phyloP scores from a whole-genome alignment of 2,797 vertebrate genomes.

The Perodicticus potto region DNA sequence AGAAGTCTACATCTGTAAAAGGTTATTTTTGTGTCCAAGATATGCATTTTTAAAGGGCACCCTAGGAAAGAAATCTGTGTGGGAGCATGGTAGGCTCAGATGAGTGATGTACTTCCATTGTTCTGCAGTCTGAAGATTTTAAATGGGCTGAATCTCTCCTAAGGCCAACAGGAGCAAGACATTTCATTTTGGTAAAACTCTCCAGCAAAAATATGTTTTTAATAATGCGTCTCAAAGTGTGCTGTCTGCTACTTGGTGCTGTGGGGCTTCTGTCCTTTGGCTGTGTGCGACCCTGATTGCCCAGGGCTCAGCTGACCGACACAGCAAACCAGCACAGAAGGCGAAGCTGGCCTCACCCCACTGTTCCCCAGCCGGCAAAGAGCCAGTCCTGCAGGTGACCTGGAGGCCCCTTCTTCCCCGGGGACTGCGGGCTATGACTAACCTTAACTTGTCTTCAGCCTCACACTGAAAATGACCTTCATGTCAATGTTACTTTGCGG shows the following conservation, averaged over 20 bases:
- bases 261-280: not conserved
- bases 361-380: not conserved
- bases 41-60: not conserved
- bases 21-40: not conserved
- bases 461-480: not conserved
- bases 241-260: not conserved
- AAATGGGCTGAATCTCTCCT: not conserved
- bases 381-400: not conserved
- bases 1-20: not conserved
- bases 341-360: not conserved
- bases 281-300: not conserved
- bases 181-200: not conserved
- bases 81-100: rapidly evolving
- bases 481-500: rapidly evolving
- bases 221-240: conserved; percentile 7
- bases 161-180: not conserved
- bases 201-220: conserved; percentile 54
- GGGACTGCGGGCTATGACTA: rapidly evolving
- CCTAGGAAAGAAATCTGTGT: not conserved
- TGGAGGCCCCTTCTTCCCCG: not conserved
- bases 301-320: conserved; percentile 26
- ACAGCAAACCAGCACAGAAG: not conserved
- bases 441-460: not conserved
- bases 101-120: not conserved
- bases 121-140: not conserved